A percentile compares a stretch with the other conserved stretches of the same genome.
Conservation (phyloP, 2,888 invertebrate genomes). For the Tholera decimalis region DNA sequence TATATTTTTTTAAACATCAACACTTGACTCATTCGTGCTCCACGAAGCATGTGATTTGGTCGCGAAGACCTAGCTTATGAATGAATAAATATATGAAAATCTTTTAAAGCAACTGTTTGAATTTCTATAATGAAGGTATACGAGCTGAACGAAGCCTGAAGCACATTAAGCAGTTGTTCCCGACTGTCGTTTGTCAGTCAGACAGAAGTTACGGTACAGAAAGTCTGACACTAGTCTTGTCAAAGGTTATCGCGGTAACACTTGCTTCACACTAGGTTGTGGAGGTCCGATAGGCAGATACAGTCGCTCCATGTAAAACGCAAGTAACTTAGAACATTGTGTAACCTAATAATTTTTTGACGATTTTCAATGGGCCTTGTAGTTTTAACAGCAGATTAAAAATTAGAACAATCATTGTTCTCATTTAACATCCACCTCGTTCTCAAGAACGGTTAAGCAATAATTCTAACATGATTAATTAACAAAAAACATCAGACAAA, state of each 20-base stretch:
- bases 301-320: too few relatives aligned
- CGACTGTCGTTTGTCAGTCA: too few relatives aligned
- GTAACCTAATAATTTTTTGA: too few relatives aligned
- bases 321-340: too few relatives aligned
- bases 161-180: too few relatives aligned
- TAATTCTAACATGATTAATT: slow-evolving; percentile 28
- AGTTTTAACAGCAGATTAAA: not conserved
- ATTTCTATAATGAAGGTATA: not conserved
- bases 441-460: slow-evolving; percentile 24
- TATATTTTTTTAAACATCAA: too few relatives aligned
- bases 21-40: slow-evolving; percentile 18
- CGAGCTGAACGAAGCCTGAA: too few relatives aligned
- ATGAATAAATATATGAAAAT: not conserved
- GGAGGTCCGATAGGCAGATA: too few relatives aligned
- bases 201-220: too few relatives aligned
- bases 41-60: slow-evolving; percentile 20
- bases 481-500: slow-evolving; percentile 36
- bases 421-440: slow-evolving; percentile 5
- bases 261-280: too few relatives aligned
- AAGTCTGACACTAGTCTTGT: too few relatives aligned
- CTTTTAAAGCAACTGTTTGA: not conserved
- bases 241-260: too few relatives aligned
- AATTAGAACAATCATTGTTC: not conserved
- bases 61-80: not conserved
- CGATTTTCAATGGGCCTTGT: not conserved